Conservation (phyloP, 2,888 invertebrate species). For the Neoscelio sp. region DNA sequence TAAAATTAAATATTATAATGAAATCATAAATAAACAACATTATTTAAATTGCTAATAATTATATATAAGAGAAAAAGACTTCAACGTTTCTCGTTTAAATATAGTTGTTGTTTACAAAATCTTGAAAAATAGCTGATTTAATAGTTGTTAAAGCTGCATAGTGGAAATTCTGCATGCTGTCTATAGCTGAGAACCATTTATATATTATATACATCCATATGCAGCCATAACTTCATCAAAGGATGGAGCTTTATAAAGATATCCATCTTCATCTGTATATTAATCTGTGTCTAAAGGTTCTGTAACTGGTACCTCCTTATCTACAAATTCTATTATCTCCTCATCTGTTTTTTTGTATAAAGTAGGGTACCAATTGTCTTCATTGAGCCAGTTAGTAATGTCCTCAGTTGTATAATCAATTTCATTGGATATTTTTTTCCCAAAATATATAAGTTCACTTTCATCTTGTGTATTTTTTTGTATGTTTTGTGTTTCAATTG, state of each 20-base stretch:
- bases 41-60: too few relatives aligned
- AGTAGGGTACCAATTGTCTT: conserved; percentile 17
- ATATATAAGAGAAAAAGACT: too few relatives aligned
- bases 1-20: too few relatives aligned
- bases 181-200: too few relatives aligned
- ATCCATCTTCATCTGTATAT: neutral
- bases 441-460: neutral
- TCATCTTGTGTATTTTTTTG: neutral
- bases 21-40: too few relatives aligned
- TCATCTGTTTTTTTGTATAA: conserved; percentile 22
- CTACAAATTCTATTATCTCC: conserved; percentile 7
- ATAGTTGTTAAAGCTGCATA: too few relatives aligned
- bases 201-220: too few relatives aligned
- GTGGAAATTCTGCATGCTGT: too few relatives aligned
- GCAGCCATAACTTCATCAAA: neutral
- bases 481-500: neutral
- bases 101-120: too few relatives aligned
- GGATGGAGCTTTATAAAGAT: neutral
- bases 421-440: neutral
- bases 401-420: conserved; percentile 5
- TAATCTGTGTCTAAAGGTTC: neutral
- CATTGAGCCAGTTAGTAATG: conserved; percentile 14
- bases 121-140: too few relatives aligned
- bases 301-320: neutral
- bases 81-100: too few relatives aligned